Percentiles rank a stretch among this genome's conserved stretches.
Evolutionary conservation across 2,113 vertebrate genomes (phyloP).

Genomic region (Peromyscus polionotus): DNA sequence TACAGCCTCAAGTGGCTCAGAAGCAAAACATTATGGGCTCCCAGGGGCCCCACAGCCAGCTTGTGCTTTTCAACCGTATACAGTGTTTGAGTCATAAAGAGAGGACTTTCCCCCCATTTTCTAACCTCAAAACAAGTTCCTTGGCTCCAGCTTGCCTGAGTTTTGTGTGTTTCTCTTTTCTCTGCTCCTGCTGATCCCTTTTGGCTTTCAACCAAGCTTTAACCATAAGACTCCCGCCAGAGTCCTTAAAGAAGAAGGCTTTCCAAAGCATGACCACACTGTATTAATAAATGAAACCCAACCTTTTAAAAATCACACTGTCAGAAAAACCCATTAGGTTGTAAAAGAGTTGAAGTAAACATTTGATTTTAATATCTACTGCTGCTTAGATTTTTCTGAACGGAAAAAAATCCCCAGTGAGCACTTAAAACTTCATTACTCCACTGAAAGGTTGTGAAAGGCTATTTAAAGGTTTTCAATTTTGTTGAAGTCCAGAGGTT

Average conservation of each 20-base stretch:
- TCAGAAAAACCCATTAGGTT: constrained; percentile 90
- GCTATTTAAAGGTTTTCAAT: constrained; percentile 93
- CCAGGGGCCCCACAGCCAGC: constrained; percentile 82
- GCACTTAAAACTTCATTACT: constrained; percentile 92
- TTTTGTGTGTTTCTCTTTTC: constrained; percentile 82
- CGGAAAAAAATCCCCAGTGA: constrained; percentile 89
- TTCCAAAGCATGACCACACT: constrained; percentile 84
- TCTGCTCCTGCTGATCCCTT: constrained; percentile 82
- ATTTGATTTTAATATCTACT: constrained; percentile 92
- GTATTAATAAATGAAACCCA: constrained; percentile 90
- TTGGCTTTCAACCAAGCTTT: constrained; percentile 85
- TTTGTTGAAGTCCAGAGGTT: constrained; percentile 91
- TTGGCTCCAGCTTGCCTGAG: constrained; percentile 79
- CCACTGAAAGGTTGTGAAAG: constrained; percentile 90
- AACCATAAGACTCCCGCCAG: constrained; percentile 87
- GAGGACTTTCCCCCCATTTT: constrained; percentile 52
- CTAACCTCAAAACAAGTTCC: constrained; percentile 78
- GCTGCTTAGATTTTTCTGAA: constrained; percentile 90
- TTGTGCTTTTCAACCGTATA: constrained; percentile 86
- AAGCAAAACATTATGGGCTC: constrained; percentile 84
- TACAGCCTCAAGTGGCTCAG: constrained; percentile 81
- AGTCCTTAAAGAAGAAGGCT: constrained; percentile 88
- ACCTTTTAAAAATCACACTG: constrained; percentile 91
- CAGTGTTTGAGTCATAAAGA: constrained; percentile 84
- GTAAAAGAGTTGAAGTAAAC: constrained; percentile 91